phyloP scores from a whole-genome alignment of 2,113 vertebrate species.

The Erpornis zantholeuca region DNA sequence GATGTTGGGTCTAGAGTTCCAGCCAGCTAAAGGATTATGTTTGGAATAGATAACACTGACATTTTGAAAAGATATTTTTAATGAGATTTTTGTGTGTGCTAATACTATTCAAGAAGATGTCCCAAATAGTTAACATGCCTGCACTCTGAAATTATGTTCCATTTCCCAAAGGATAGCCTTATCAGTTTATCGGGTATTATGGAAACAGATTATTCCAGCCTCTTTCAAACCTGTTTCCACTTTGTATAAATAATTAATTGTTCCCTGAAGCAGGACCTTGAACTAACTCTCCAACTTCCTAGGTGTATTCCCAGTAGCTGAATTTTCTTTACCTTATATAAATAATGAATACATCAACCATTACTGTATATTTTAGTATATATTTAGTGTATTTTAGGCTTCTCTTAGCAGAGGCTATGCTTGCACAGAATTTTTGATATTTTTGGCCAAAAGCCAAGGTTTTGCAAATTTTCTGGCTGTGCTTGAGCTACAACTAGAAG shows the following conservation, averaged over 20 bases:
- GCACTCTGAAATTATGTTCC: not conserved
- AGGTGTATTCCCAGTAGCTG: not conserved
- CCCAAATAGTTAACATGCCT: not conserved
- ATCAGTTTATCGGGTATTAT: not conserved
- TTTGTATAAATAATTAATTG: constrained; percentile 40
- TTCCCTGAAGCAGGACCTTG: constrained; percentile 28
- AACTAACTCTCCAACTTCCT: not conserved
- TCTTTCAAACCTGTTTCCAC: not conserved
- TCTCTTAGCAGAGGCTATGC: not conserved
- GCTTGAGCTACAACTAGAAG: not conserved
- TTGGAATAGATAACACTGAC: not conserved
- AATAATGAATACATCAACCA: constrained; percentile 4
- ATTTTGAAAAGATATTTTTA: not conserved
- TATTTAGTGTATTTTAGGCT: not conserved
- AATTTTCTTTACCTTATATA: constrained; percentile 15
- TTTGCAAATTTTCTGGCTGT: not conserved
- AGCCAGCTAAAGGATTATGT: not conserved
- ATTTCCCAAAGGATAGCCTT: not conserved
- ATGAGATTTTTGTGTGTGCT: not conserved
- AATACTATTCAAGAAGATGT: not conserved
- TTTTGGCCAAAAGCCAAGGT: not conserved
- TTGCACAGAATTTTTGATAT: not conserved
- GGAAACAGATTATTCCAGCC: not conserved
- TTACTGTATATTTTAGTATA: not conserved
- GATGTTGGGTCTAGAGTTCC: not conserved